Conservation (phyloP, 2,113 vertebrate species). For the Lutjanus erythropterus region DNA sequence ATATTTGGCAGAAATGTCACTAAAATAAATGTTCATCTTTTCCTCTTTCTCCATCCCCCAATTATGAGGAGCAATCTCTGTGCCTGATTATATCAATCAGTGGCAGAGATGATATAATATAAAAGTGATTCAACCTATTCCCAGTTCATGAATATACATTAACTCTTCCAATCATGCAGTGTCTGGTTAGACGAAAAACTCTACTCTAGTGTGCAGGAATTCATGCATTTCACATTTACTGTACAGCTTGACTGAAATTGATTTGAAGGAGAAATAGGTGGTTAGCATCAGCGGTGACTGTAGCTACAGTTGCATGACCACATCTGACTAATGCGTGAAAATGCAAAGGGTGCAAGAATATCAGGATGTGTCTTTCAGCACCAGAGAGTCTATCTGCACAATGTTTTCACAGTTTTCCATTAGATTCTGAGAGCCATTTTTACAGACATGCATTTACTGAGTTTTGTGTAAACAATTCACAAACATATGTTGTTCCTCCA, state of each 20-base stretch:
- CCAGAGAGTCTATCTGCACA: too few species aligned
- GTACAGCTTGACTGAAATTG: constrained; percentile 21
- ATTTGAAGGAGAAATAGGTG: constrained; percentile 8
- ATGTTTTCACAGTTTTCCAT: too few species aligned
- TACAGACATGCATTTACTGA: too few species aligned
- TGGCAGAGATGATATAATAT: constrained; percentile 59
- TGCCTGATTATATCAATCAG: constrained; percentile 69
- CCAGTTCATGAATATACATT: constrained; percentile 76
- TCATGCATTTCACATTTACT: constrained; percentile 46
- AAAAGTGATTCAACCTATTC: constrained; percentile 61
- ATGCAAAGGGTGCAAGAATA: too few species aligned
- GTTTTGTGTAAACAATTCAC: too few species aligned
- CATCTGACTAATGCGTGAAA: too few species aligned
- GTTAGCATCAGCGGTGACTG: background rate
- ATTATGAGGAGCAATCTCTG: constrained; percentile 53
- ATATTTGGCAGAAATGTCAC: constrained; percentile 14
- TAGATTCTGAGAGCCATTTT: too few species aligned
- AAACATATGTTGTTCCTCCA: too few species aligned
- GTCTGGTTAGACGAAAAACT: background rate
- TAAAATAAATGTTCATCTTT: constrained; percentile 18
- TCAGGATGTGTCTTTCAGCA: too few species aligned
- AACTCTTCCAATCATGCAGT: constrained; percentile 47
- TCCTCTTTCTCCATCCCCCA: background rate
- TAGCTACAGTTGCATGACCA: constrained; percentile 8
- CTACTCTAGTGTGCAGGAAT: constrained; percentile 18